Conservation (phyloP, 37 sponge, comb jelly and placozoan genomes). For the Theonella swinhoei region DNA sequence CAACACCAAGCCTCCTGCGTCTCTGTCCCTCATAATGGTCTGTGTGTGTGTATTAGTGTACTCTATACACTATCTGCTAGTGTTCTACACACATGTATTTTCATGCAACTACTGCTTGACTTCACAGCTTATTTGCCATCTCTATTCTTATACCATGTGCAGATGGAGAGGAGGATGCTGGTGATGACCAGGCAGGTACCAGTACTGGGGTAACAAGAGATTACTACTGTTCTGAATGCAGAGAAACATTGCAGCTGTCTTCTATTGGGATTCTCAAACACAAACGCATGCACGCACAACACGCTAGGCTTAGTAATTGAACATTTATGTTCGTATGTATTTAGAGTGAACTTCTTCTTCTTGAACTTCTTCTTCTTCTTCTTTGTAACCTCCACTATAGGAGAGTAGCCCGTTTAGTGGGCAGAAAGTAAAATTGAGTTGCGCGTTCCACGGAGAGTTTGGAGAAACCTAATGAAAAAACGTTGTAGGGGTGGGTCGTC, state of each 20-base stretch:
- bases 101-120: too few relatives aligned
- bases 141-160: background rate
- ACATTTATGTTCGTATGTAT: too few relatives aligned
- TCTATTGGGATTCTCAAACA: slow-evolving; percentile 75
- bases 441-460: too few relatives aligned
- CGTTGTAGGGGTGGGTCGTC: too few relatives aligned
- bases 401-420: too few relatives aligned
- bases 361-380: too few relatives aligned
- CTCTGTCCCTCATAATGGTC: slow-evolving; percentile 1
- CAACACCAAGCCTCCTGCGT: slow-evolving; percentile 66
- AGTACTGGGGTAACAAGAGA: slow-evolving; percentile 5
- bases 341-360: too few relatives aligned
- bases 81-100: background rate
- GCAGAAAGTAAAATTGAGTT: too few relatives aligned
- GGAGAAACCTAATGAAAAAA: too few relatives aligned
- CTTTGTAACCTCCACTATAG: too few relatives aligned
- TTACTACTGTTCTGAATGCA: slow-evolving; percentile 57
- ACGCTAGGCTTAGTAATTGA: too few relatives aligned
- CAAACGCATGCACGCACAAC: slow-evolving; percentile 56
- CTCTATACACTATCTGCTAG: background rate
- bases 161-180: background rate
- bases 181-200: background rate
- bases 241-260: slow-evolving; percentile 29
- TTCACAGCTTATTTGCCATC: too few relatives aligned
- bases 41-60: background rate